Base-by-base conservation (phyloP, 2,888 invertebrate genomes). In the Periphyllus acericola region DNA sequence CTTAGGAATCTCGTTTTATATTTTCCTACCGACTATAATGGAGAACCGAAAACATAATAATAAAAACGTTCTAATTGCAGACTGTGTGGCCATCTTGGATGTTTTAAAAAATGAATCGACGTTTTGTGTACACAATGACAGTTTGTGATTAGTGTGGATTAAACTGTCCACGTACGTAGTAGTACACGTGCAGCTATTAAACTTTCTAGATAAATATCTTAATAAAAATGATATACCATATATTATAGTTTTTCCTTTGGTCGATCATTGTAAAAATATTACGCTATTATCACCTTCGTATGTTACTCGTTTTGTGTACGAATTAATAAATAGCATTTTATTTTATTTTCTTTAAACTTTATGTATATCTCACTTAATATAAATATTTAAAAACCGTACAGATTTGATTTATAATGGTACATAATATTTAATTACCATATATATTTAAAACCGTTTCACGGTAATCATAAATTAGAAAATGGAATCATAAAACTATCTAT, bases 1-100 rank as follows among this genome's bases (percentile, higher is more conserved):
- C 80, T 87, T 87, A 74, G 87, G 81, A 87, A 87, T 87, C 87
- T 87, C 87, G 46, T 86, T 80, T 80, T 78, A 68, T 85, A 68
- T 52, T 78, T 83, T 78, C 68, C 14, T 60, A 34, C 79, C 68
- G 76, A 78, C 68, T 34, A 87, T 80, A 81, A 87, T 87, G 66
- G 55, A 46, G 81, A 87, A 87, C 46, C 81, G 81, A 87, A 87
- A 87, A 84, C 60, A 17, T 75, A 87, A 87, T 87, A 87, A 87
- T 87, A 81, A 81, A 40, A 75, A 66, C 74, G 81, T 81, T 87
- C 80, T 87, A 87, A 87, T 87, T 87, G 87, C 75, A 32, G 60
- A 71, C 71, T n/a, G 36, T 60, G 82, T 76, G 80, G 81, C 87
- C 87, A 40, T 81, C 74, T 87, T 46, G 81, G 34, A 66, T 25